Base-by-base conservation (phyloP, 2,888 invertebrate species). In the Tuta absoluta region DNA sequence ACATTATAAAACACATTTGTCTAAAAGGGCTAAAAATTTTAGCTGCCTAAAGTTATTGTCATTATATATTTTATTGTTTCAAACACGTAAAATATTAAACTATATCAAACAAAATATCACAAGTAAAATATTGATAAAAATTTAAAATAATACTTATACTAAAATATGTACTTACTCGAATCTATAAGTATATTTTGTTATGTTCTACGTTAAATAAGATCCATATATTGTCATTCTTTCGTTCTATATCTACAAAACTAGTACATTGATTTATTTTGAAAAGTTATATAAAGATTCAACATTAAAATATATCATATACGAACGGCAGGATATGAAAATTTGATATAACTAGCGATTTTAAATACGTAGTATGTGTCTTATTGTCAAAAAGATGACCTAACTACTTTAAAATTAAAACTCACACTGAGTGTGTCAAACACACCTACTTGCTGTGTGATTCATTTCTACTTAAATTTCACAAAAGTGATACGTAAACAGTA, bases 61-160 rank as follows among this genome's bases (percentile, higher is more conserved):
- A 38, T 53, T 21, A n/a, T 49, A 49, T 49, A 49, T 12, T 23
- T 53, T 53, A 53, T 14, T 14, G 21, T 53, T 53, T 53, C 12
- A 12, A 24, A 53, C 21, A 53, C 14, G 1, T 53, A 61, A 61
- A 48, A 24, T 23, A 49, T 41, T 33, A 61, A 63, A 45, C 33
- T 21, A 21, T 14, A 41, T 53, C 24, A 33, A 57, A 66, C 48
- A 62, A 49, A 64, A 64, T 64, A 66, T 64, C 64, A 66, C 64
- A 66, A 62, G 49, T 51, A 60, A 41, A 12, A 65, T 21, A 19
- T 45, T 41, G 59, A 41, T 53, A 11, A 17, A n/a, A 17, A 33
- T 51, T 23, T 2, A 51, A 51, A 51, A 19, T 51, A 56, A 56
- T 28, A 19, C n/a, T 5, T 53, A 24, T n/a, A 11, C 23, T 53